Percentiles rank a stretch among this genome's conserved stretches.
These are phyloP conservation scores for Drosophila biarmipes DNA, from an alignment of 1,140 invertebrate species.

Conservation along the genomic window DNA sequence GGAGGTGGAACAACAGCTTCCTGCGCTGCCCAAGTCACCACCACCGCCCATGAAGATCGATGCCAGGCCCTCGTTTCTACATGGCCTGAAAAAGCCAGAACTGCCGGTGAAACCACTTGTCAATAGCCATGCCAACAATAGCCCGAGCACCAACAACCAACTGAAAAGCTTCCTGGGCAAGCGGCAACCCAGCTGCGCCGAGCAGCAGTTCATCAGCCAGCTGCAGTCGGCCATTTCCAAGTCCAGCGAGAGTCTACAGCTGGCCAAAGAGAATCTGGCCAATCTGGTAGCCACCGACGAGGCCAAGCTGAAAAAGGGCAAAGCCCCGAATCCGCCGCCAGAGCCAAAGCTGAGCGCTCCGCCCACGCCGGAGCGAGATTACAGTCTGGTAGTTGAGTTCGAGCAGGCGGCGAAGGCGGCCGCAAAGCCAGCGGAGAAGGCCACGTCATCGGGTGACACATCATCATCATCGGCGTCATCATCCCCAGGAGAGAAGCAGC, in stretches of 20 bases:
- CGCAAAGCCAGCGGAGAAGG: conserved; percentile 38
- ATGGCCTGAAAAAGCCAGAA: conserved; percentile 88
- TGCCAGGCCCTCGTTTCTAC: conserved; percentile 89
- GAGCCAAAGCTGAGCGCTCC: conserved; percentile 75
- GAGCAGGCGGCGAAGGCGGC: conserved; percentile 59
- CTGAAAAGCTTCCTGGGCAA: conserved; percentile 67
- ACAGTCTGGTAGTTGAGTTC: conserved; percentile 77
- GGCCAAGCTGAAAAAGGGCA: conserved; percentile 84
- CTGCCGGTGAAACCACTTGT: conserved; percentile 87
- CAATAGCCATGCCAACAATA: conserved; percentile 35
- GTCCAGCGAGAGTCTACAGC: conserved; percentile 65
- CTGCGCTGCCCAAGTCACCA: conserved; percentile 88
- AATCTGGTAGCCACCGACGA: conserved; percentile 53
- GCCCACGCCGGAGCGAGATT: conserved; percentile 80
- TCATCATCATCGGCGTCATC: neutral
- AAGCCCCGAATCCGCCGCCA: conserved; percentile 86
- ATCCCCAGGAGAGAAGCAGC: neutral
- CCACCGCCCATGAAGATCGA: conserved; percentile 85
- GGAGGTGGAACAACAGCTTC: conserved; percentile 81
- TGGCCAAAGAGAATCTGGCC: conserved; percentile 42
- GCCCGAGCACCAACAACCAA: conserved; percentile 21
- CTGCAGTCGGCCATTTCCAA: conserved; percentile 84
- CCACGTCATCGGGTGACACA: conserved; percentile 29
- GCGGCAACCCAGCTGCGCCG: conserved; percentile 63
- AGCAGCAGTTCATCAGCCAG: conserved; percentile 85